A percentile compares a stretch with the other conserved stretches of the same genome.
These are phyloP conservation scores for Apostichopus leukothele DNA, from an alignment of 53 echinoderm and acorn worm species.

Conservation along the genomic window DNA sequence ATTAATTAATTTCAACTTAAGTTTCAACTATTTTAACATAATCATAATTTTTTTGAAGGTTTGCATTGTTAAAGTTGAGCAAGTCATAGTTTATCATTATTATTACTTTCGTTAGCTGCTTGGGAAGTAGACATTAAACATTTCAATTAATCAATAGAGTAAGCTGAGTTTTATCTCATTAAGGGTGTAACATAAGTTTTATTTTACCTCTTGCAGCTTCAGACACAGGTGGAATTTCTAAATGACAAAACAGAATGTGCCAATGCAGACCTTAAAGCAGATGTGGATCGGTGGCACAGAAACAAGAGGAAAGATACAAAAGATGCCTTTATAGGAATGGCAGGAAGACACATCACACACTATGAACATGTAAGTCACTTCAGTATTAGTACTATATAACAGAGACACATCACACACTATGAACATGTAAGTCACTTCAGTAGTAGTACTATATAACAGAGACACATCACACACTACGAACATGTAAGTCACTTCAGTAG, in stretches of 20 bases:
- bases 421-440: not conserved
- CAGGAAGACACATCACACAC: conserved; percentile 64
- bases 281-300: conserved; percentile 95
- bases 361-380: conserved; percentile 70
- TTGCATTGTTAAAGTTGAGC: too few species aligned
- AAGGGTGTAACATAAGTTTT: not conserved
- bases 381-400: not conserved
- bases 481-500: too few species aligned
- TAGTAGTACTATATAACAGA: not conserved
- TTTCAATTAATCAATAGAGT: too few species aligned
- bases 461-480: conserved; percentile 23
- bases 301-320: conserved; percentile 93
- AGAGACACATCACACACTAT: too few species aligned
- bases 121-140: too few species aligned
- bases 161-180: too few species aligned
- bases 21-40: too few species aligned
- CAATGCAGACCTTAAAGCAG: conserved; percentile 95
- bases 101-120: too few species aligned
- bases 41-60: too few species aligned
- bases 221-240: conserved; percentile 85
- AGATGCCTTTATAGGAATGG: conserved; percentile 69
- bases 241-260: conserved; percentile 90
- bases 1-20: too few species aligned
- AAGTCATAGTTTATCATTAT: too few species aligned
- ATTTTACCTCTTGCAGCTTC: conserved; percentile 56